phyloP scores from a whole-genome alignment of 2,888 invertebrate species.

The Hoplodrina ambigua region DNA sequence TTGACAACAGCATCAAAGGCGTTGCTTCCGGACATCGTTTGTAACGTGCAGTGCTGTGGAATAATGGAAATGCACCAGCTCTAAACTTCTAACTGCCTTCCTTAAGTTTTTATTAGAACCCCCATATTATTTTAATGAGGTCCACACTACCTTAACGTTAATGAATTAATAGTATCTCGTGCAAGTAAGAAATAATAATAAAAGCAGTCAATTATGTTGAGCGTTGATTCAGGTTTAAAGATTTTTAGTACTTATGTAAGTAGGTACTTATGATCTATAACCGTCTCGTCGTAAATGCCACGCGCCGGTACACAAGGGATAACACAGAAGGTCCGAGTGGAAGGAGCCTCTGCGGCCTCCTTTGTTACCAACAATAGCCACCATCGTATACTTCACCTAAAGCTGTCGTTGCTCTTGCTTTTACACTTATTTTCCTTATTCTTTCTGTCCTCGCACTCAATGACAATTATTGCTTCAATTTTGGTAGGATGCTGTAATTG shows the following conservation, averaged over 20 bases:
- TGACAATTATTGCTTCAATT: slow-evolving; percentile 1
- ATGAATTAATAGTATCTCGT: no score
- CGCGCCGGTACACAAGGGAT: neutral
- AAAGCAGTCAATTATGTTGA: no score
- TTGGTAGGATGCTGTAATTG: no score
- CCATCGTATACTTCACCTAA: neutral
- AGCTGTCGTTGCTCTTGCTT: neutral
- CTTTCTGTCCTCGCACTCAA: neutral
- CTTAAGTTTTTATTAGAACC: no score
- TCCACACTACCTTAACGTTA: no score
- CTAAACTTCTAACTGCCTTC: no score
- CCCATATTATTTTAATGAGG: no score
- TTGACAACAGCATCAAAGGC: slow-evolving; percentile 1
- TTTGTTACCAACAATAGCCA: slow-evolving; percentile 16
- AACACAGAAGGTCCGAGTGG: slow-evolving; percentile 6
- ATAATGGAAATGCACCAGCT: neutral
- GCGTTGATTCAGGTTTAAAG: no score
- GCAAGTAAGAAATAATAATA: no score
- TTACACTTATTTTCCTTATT: slow-evolving; percentile 1
- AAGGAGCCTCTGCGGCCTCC: neutral
- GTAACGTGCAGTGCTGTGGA: neutral
- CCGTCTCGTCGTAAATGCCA: no score
- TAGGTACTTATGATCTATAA: no score
- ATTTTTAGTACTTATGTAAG: no score
- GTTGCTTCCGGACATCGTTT: slow-evolving; percentile 1